Evolutionary conservation across 1,140 invertebrate species (phyloP).

Genomic region (Apis laboriosa): DNA sequence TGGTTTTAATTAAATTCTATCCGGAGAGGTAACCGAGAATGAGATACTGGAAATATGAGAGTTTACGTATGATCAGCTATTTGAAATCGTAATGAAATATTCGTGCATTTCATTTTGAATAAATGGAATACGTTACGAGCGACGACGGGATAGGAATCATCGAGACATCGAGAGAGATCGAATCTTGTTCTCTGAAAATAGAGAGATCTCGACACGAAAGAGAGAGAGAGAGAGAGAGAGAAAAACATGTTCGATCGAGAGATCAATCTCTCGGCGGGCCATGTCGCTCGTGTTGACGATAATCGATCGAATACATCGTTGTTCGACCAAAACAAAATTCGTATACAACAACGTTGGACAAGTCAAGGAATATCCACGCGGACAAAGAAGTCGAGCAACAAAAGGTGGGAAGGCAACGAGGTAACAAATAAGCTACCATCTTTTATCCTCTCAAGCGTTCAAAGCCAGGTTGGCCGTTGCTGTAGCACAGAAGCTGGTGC

Average conservation of each 20-base stretch:
- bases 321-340: neutral
- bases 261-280: neutral
- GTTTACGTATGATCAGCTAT: neutral
- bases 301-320: neutral
- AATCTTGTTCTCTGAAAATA: neutral
- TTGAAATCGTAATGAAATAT: neutral
- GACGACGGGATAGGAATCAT: too few species aligned
- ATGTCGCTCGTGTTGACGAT: neutral
- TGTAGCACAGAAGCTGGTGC: neutral
- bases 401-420: neutral
- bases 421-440: neutral
- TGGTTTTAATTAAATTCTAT: slow-evolving; percentile 3
- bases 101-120: neutral
- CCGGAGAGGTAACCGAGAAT: neutral
- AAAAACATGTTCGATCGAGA: neutral
- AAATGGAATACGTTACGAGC: neutral
- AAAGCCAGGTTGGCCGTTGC: neutral
- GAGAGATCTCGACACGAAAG: neutral
- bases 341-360: too few species aligned
- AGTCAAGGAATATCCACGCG: neutral
- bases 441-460: neutral
- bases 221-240: neutral
- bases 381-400: neutral
- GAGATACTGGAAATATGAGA: neutral
- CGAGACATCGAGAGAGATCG: neutral